A percentile compares a stretch with the other conserved stretches of the same genome.
These are phyloP conservation scores for Dusona sp. DNA, from an alignment of 2,888 invertebrate genomes.

Conservation along the genomic window DNA sequence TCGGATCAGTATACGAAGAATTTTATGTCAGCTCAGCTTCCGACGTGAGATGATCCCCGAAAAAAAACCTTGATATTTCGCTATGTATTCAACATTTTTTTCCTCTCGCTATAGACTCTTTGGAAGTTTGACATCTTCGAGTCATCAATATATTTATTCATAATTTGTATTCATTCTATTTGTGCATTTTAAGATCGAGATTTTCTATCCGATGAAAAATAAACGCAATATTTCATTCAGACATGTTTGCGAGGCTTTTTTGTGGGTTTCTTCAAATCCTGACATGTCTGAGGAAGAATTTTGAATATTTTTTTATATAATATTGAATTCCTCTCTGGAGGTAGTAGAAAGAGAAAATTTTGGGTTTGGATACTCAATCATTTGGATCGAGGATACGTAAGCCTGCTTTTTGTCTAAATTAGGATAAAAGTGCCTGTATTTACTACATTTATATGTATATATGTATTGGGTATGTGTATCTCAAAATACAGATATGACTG, in stretches of 20 bases:
- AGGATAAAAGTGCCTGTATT: slow-evolving; percentile 7
- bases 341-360: not conserved
- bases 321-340: too few relatives aligned
- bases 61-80: not conserved
- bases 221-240: too few relatives aligned
- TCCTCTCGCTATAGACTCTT: not conserved
- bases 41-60: not conserved
- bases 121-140: not conserved
- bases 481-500: slow-evolving; percentile 61
- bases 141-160: not conserved
- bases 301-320: too few relatives aligned
- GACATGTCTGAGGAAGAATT: too few relatives aligned
- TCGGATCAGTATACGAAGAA: slow-evolving; percentile 16
- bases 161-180: not conserved
- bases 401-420: not conserved
- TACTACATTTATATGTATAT: not conserved
- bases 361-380: not conserved
- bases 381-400: not conserved
- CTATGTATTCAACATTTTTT: not conserved
- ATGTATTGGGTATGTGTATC: slow-evolving; percentile 10
- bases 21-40: slow-evolving; percentile 22
- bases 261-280: not conserved
- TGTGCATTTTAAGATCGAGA: not conserved
- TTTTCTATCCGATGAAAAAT: not conserved
- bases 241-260: too few relatives aligned